A percentile compares a stretch with the other conserved stretches of the same genome.
These are phyloP conservation scores for Elephas maximus DNA, from an alignment of 2,113 vertebrate species.

Conservation along the genomic window DNA sequence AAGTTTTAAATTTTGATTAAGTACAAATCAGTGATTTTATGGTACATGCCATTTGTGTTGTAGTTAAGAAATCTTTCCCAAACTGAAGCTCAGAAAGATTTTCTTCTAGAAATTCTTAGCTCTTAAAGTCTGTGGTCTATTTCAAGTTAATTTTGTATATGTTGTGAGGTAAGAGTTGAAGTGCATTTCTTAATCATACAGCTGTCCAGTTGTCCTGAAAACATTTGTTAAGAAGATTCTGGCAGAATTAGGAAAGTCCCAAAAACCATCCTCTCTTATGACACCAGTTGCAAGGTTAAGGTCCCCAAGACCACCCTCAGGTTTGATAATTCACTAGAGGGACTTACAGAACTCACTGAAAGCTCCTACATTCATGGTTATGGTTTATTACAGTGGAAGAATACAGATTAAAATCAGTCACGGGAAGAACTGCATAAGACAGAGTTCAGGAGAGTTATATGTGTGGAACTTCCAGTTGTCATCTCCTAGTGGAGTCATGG, in stretches of 20 bases:
- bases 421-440: neutral
- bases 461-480: neutral
- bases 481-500: neutral
- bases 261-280: neutral
- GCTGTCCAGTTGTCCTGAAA: neutral
- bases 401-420: neutral
- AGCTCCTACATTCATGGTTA: neutral
- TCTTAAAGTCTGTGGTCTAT: neutral
- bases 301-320: neutral
- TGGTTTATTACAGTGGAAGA: neutral
- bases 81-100: neutral
- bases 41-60: neutral
- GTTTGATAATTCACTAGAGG: neutral
- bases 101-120: neutral
- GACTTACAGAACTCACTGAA: neutral
- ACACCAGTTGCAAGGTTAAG: neutral
- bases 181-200: neutral
- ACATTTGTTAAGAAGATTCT: neutral
- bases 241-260: neutral
- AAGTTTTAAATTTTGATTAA: neutral
- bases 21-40: neutral
- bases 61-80: neutral
- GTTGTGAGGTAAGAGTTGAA: neutral
- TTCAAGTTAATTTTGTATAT: neutral
- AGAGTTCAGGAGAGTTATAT: neutral